A percentile compares a stretch with the other conserved stretches of the same genome.
Conservation (phyloP, 2,888 invertebrate genomes). For the Busseola fusca region DNA sequence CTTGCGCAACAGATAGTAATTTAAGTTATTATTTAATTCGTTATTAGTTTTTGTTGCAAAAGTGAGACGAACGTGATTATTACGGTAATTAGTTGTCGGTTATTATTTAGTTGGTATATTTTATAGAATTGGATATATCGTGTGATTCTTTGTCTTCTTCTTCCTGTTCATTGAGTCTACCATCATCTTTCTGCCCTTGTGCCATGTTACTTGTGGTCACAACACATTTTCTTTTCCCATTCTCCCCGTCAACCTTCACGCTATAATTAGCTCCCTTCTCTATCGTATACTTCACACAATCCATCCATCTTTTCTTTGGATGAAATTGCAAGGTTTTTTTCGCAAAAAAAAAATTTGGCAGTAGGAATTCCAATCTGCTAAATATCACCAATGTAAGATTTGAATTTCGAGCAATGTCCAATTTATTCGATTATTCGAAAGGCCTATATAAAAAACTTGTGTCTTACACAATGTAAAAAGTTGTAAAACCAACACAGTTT, state of each 20-base stretch:
- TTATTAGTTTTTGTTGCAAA: constrained; percentile 36
- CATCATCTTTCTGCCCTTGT: neutral
- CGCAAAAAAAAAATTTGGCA: neutral
- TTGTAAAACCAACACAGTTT: constrained; percentile 36
- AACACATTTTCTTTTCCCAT: neutral
- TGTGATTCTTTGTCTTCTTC: neutral
- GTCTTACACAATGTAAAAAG: constrained; percentile 6
- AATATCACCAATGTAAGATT: neutral
- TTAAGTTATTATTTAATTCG: constrained; percentile 46
- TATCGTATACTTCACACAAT: neutral
- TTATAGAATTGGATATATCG: neutral
- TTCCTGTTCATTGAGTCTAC: too few species aligned
- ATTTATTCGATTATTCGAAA: too few species aligned
- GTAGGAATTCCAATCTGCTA: neutral
- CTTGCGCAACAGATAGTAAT: constrained; percentile 39
- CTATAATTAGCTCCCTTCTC: neutral
- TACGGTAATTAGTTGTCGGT: constrained; percentile 20
- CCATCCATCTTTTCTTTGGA: neutral
- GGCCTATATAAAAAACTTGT: neutral
- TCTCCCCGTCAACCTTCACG: neutral
- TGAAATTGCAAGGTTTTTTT: neutral
- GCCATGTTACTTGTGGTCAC: neutral
- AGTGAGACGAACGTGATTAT: constrained; percentile 38
- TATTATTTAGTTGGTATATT: constrained; percentile 12
- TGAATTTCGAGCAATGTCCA: neutral